These are phyloP conservation scores for Thunnus maccoyii DNA, from an alignment of 2,113 vertebrate genomes.

Conservation along the genomic window DNA sequence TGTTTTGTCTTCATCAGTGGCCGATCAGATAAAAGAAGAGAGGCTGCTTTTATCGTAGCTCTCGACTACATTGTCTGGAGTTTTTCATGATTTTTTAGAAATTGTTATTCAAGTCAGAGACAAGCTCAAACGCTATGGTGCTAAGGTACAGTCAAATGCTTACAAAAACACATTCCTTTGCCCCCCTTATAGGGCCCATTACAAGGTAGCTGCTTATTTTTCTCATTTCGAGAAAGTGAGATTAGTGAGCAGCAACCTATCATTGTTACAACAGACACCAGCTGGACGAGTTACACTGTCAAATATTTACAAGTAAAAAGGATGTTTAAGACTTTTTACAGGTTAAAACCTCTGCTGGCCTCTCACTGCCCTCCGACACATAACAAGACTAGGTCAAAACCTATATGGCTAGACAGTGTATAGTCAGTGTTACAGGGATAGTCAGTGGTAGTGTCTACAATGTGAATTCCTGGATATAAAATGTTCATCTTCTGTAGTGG, in stretches of 20 bases:
- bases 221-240: constrained; percentile 42
- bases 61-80: constrained; percentile 10
- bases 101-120: constrained; percentile 17
- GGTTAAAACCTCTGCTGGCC: constrained; percentile 16
- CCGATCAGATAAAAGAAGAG: constrained; percentile 57
- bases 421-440: too few species aligned
- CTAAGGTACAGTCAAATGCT: constrained; percentile 11
- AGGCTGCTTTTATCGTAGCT: constrained; percentile 21
- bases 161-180: constrained; percentile 41
- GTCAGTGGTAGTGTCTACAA: too few species aligned
- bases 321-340: constrained; percentile 23
- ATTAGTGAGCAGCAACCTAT: constrained; percentile 29
- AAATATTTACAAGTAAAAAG: constrained; percentile 39
- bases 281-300: constrained; percentile 10
- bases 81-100: constrained; percentile 9
- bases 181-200: constrained; percentile 3
- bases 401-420: too few species aligned
- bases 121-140: constrained; percentile 8
- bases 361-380: constrained; percentile 4
- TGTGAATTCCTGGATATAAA: too few species aligned
- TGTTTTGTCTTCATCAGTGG: constrained; percentile 53
- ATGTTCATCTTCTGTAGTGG: too few species aligned
- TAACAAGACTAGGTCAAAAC: background rate
- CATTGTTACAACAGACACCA: constrained; percentile 15
- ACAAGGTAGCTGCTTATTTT: constrained; percentile 19